Evolutionary conservation across 2,888 invertebrate genomes (phyloP).

Genomic region (Aspidiotus rigidus): DNA sequence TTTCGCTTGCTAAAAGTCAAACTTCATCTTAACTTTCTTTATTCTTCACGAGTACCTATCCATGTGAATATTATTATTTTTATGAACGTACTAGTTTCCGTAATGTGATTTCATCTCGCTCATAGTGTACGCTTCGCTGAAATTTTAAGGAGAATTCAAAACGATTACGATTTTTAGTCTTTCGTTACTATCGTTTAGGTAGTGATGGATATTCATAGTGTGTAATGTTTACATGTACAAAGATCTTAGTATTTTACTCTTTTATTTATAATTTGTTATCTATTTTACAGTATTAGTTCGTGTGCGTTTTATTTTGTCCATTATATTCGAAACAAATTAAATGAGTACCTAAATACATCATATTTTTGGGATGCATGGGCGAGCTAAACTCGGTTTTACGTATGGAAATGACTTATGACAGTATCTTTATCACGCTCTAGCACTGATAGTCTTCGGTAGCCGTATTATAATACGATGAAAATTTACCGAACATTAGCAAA

Average conservation of each 20-base stretch:
- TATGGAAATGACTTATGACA: too few relatives aligned
- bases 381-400: too few relatives aligned
- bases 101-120: background rate
- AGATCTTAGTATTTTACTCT: conserved; percentile 7
- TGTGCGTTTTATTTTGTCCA: background rate
- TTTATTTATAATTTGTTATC: conserved; percentile 21
- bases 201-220: background rate
- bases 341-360: too few relatives aligned
- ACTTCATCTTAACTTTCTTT: conserved; percentile 17
- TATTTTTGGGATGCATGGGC: too few relatives aligned
- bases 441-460: too few relatives aligned
- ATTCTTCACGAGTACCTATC: background rate
- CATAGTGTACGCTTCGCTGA: conserved; percentile 4
- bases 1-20: conserved; percentile 21
- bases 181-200: conserved; percentile 16
- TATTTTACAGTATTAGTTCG: conserved; percentile 28
- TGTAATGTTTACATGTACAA: conserved; percentile 12
- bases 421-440: too few relatives aligned
- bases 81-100: background rate
- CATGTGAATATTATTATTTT: background rate
- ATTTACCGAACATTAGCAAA: too few relatives aligned
- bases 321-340: background rate
- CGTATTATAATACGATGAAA: too few relatives aligned
- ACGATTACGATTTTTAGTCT: conserved; percentile 15
- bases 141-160: conserved; percentile 1